Percentiles rank a stretch among this genome's conserved stretches.
These are phyloP conservation scores for Enteromius anoplus DNA, from an alignment of 2,797 vertebrate species.

Conservation along the genomic window DNA sequence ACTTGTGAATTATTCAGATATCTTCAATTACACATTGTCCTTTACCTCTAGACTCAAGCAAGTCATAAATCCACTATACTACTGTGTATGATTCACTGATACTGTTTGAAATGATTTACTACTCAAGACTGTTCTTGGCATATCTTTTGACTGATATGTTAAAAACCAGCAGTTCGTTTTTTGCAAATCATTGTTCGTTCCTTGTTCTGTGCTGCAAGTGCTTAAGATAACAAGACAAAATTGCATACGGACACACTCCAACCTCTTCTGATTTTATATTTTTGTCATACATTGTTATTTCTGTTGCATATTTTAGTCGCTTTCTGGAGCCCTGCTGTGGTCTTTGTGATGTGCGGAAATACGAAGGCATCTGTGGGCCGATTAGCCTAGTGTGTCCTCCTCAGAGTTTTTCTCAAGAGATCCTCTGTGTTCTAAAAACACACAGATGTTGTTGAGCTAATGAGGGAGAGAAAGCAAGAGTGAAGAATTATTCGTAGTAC, in stretches of 20 bases:
- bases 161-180: neutral
- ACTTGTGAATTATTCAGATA: neutral
- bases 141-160: neutral
- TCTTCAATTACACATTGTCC: neutral
- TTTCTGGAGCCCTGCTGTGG: constrained; percentile 30
- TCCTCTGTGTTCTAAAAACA: constrained; percentile 25
- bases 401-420: constrained; percentile 36
- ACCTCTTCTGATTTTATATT: neutral
- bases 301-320: neutral
- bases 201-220: neutral
- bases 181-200: too few relatives aligned
- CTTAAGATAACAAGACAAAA: neutral
- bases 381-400: constrained; percentile 34
- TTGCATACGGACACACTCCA: neutral
- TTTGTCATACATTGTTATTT: constrained; percentile 8
- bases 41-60: neutral
- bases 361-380: constrained; percentile 24
- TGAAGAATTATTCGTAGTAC: constrained; percentile 33
- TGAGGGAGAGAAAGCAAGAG: constrained; percentile 24
- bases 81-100: neutral
- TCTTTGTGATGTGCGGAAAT: constrained; percentile 32
- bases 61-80: neutral
- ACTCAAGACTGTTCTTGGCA: neutral
- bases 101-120: neutral
- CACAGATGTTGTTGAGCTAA: constrained; percentile 37